Percentiles rank a stretch among this genome's conserved stretches.
Evolutionary conservation across 1,140 invertebrate species (phyloP).

Genomic region (Psilanteris sp.): DNA sequence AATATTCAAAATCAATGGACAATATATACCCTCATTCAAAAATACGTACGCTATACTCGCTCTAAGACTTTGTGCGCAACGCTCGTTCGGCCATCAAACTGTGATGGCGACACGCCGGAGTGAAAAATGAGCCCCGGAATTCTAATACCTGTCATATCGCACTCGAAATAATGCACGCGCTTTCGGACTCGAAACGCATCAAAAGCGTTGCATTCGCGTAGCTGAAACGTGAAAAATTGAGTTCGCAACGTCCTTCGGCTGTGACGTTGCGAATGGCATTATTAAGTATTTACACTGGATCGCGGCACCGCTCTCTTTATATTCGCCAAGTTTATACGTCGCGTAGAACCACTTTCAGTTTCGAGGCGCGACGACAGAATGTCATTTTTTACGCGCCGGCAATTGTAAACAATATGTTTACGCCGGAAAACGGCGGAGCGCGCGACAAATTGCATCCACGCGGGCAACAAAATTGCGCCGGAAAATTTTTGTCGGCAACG

Average conservation of each 20-base stretch:
- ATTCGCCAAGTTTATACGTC: slow-evolving; percentile 52
- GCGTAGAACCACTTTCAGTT: slow-evolving; percentile 65
- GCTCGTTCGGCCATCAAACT: too few species aligned
- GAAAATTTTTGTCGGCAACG: too few species aligned
- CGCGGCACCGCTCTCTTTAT: slow-evolving; percentile 61
- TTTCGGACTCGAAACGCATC: slow-evolving; percentile 47
- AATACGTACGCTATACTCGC: too few species aligned
- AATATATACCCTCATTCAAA: too few species aligned
- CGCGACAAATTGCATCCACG: too few species aligned
- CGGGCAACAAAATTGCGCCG: too few species aligned
- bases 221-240: slow-evolving; percentile 53
- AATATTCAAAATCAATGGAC: too few species aligned
- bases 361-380: slow-evolving; percentile 53
- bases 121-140: background rate
- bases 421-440: too few species aligned
- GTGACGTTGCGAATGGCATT: slow-evolving; percentile 47
- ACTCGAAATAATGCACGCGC: slow-evolving; percentile 5
- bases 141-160: too few species aligned
- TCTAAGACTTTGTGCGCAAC: too few species aligned
- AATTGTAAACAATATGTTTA: too few species aligned
- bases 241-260: slow-evolving; percentile 53
- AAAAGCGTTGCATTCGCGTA: slow-evolving; percentile 28
- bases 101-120: too few species aligned
- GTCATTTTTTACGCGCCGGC: slow-evolving; percentile 36
- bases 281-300: slow-evolving; percentile 60